Conservation (phyloP, 2,797 vertebrate species). For the Arctocebus calabarensis region DNA sequence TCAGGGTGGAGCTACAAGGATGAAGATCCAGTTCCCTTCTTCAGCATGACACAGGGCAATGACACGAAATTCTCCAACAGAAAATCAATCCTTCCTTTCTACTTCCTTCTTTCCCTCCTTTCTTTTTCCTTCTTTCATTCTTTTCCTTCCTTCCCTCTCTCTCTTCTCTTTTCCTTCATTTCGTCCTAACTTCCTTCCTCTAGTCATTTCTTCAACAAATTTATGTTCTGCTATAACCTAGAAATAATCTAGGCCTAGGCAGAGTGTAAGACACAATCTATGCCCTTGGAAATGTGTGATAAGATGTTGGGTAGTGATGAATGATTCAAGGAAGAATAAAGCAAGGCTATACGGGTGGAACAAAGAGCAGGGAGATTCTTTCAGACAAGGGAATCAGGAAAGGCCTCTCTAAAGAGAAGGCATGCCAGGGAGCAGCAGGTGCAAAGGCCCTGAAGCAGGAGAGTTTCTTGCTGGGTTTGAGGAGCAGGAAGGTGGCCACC, state of each 20-base stretch:
- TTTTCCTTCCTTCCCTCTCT: neutral
- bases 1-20: neutral
- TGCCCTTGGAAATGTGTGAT: neutral
- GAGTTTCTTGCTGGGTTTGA: neutral
- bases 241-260: neutral
- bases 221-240: neutral
- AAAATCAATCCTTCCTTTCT: neutral
- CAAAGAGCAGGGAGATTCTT: neutral
- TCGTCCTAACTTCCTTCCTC: neutral
- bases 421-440: no score
- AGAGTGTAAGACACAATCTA: neutral
- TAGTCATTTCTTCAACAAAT: neutral
- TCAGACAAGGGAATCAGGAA: neutral
- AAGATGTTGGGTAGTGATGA: no score
- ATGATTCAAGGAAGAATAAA: neutral
- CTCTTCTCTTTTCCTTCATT: no score
- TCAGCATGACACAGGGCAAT: neutral
- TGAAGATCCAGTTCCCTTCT: neutral
- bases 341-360: neutral
- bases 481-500: neutral
- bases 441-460: neutral
- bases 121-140: neutral
- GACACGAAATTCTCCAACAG: neutral
- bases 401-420: neutral
- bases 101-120: neutral